Evolutionary conservation across 2,797 vertebrate species (phyloP), one percentile per base, ranked within the genome.

Genomic region (Protonibea diacanthus): DNA sequence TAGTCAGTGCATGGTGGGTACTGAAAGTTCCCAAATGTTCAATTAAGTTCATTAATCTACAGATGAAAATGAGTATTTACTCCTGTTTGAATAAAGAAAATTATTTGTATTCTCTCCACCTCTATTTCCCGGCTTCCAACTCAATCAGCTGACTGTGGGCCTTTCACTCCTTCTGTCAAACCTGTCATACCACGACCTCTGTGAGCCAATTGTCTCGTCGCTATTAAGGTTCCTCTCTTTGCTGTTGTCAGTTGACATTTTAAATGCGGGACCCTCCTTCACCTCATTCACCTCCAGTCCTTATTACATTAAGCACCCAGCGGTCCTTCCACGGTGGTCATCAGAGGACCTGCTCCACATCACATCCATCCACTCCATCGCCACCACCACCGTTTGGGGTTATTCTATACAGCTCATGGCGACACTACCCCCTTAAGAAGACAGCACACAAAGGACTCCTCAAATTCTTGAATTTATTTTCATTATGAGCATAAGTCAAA

Each of bases 171-270:
- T 69, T 29, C 52, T 29, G 1, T 53, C 18, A 14, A 25, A 55
- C 20, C 52, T 12, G 33, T 62, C 60, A 62, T 17, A 4, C 15
- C 27, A 18, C n/a, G 12, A 59, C 47, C 38, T 52, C 3, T 3
- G 2, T 17, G 25, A 68, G 57, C 47, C 74, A 69, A 55, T 45
- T 33, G 11, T 44, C 6, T 12, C 47, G 11, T 40, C 1, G 2
- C 44, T 40, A 47, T 67, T 38, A 55, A 55, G 12, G 38, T 68
- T 29, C 25, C 18, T 57, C 51, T 69, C 21, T 55, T 42, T 15
- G 42, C 66, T 14, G 40, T 25, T 14, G n/a, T 61, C 40, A 61
- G 12, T 17, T 47, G 18, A 8, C 25, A 57, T 69, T 48, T 58
- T 25, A 48, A 10, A 48, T 58, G 18, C 13, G 33, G 33, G 33